These are phyloP conservation scores for Chionoecetes opilio DNA, from an alignment of 1,140 invertebrate species.

Conservation along the genomic window DNA sequence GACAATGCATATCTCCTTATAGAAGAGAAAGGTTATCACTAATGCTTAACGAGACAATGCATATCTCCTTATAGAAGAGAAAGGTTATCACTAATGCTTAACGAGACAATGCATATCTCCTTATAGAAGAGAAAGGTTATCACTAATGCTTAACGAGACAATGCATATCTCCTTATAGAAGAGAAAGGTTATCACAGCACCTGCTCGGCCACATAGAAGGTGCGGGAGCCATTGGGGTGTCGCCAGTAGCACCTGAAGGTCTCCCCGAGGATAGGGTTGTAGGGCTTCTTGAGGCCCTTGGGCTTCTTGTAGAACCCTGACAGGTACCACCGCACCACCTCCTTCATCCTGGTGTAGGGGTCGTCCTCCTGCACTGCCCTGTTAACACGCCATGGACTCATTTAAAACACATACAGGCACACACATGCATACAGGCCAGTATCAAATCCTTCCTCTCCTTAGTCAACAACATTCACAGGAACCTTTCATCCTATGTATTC, in stretches of 20 bases:
- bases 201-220: constrained; percentile 97
- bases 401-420: not conserved
- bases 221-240: constrained; percentile 92
- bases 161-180: no score
- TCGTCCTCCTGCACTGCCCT: constrained; percentile 94
- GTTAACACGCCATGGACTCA: constrained; percentile 80
- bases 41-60: no score
- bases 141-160: no score
- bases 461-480: no score
- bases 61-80: no score
- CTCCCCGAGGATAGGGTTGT: constrained; percentile 97
- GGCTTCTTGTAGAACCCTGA: constrained; percentile 94
- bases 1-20: no score
- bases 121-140: no score
- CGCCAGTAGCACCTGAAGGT: constrained; percentile 96
- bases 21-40: no score
- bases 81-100: no score
- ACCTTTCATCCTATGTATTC: no score
- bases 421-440: not conserved
- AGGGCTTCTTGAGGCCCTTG: constrained; percentile 97
- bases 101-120: no score
- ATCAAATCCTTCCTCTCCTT: no score
- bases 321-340: constrained; percentile 95
- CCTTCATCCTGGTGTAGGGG: constrained; percentile 95
- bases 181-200: constrained; percentile 83